Evolutionary conservation across 2,113 vertebrate genomes (phyloP).

Genomic region (Proterorhinus semilunaris): DNA sequence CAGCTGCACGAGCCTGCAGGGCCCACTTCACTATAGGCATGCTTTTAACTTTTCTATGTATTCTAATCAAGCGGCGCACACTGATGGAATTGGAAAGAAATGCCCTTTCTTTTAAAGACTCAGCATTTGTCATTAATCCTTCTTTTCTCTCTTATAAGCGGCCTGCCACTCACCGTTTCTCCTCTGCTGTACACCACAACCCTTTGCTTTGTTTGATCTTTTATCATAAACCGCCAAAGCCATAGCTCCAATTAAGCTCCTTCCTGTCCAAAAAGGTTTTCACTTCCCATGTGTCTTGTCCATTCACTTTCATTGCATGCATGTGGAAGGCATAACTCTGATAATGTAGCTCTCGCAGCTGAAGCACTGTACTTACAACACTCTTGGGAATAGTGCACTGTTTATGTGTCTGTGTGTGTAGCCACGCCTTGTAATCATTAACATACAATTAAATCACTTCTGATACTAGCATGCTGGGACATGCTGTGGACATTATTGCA

Average conservation of each 20-base stretch:
- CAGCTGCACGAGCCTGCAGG: constrained; percentile 22
- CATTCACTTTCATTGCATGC: not conserved
- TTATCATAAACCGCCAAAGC: not conserved
- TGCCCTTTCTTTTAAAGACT: constrained; percentile 16
- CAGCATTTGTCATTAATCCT: constrained; percentile 37
- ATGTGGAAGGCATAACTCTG: not conserved
- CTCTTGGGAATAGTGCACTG: not conserved
- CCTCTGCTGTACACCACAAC: not conserved
- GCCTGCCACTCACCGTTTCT: constrained; percentile 12
- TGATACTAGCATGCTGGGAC: not conserved
- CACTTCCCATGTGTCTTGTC: constrained; percentile 5
- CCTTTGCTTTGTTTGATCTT: constrained; percentile 13
- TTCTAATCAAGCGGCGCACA: constrained; percentile 17
- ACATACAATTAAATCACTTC: not conserved
- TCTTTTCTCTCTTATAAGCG: constrained; percentile 17
- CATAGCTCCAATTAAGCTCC: not conserved
- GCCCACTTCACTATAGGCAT: constrained; percentile 8
- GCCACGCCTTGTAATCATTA: too few species aligned
- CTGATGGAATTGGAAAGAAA: constrained; percentile 21
- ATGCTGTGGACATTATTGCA: not conserved
- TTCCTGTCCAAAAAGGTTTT: not conserved
- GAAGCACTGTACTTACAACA: not conserved
- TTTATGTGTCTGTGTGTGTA: not conserved
- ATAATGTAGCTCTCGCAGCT: not conserved
- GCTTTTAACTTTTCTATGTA: constrained; percentile 10